Evolutionary conservation across 2,797 vertebrate genomes (phyloP).

Genomic region (Gymnothorax javanicus): DNA sequence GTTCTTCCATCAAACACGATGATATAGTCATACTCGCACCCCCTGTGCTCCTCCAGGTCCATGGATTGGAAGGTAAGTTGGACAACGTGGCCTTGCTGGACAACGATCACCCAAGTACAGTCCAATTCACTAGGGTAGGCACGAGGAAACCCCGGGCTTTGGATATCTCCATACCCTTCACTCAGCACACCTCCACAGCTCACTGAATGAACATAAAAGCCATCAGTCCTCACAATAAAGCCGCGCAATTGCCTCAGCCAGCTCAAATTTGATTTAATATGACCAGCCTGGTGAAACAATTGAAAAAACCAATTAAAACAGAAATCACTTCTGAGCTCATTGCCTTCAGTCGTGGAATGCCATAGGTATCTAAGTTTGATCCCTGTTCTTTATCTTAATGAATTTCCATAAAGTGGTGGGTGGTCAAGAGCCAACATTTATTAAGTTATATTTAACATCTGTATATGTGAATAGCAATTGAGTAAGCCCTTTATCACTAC

Average conservation of each 20-base stretch:
- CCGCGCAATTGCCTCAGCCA: too few relatives aligned
- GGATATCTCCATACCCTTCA: conserved; percentile 35
- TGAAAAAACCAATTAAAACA: not conserved
- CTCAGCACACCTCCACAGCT: conserved; percentile 41
- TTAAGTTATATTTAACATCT: too few relatives aligned
- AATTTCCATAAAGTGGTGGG: not conserved
- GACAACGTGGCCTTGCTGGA: conserved; percentile 34
- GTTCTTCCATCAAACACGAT: conserved; percentile 42
- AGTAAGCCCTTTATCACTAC: not conserved
- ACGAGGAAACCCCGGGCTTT: conserved; percentile 48
- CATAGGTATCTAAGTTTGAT: not conserved
- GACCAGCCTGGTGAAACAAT: not conserved
- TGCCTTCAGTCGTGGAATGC: not conserved
- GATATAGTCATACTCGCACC: conserved; percentile 48
- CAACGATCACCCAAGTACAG: conserved; percentile 45
- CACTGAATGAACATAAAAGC: conserved; percentile 30
- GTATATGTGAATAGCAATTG: not conserved
- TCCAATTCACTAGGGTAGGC: conserved; percentile 49
- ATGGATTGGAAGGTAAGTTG: conserved; percentile 40
- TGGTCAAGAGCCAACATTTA: too few relatives aligned
- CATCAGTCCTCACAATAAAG: not conserved
- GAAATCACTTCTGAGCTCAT: not conserved
- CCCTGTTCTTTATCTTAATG: not conserved
- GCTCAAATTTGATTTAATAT: not conserved
- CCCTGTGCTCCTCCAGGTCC: conserved; percentile 42